Percentiles rank a stretch among this genome's conserved stretches.
Conservation (phyloP, 2,113 vertebrate species). For the Oceanodroma tethys region DNA sequence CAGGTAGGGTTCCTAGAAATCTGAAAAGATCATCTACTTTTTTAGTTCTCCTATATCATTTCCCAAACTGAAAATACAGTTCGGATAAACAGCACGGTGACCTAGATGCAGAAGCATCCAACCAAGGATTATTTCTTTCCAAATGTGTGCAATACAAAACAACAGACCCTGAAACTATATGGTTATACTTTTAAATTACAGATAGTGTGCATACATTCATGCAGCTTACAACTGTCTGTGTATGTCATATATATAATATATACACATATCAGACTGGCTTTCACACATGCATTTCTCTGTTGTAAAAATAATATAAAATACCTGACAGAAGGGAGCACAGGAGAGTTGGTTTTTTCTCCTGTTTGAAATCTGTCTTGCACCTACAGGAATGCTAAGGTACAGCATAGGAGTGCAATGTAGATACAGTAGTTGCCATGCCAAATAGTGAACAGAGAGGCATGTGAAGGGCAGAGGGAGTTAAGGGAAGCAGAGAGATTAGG, state of each 20-base stretch:
- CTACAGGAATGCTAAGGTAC: not conserved
- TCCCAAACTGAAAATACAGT: not conserved
- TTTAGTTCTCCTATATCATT: not conserved
- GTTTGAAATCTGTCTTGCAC: not conserved
- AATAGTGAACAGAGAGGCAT: not conserved
- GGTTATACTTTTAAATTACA: not conserved
- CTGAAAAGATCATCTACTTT: not conserved
- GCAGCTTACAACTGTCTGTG: not conserved
- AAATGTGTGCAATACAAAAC: not conserved
- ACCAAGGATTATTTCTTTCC: not conserved
- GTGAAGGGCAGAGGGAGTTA: not conserved
- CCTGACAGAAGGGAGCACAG: not conserved
- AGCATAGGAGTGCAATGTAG: not conserved
- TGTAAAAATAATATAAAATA: not conserved
- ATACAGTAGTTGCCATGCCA: not conserved
- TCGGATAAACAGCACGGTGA: not conserved
- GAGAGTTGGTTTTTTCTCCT: not conserved
- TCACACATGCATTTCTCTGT: not conserved
- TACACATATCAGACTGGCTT: not conserved
- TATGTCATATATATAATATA: not conserved
- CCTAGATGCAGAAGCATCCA: not conserved
- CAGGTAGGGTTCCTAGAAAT: not conserved
- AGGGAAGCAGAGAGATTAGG: not conserved
- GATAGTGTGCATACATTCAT: not conserved
- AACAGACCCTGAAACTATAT: not conserved